Evolutionary conservation across 2,888 invertebrate genomes (phyloP), one percentile per base, ranked within the genome.

Genomic region (Drosophila neonasuta): DNA sequence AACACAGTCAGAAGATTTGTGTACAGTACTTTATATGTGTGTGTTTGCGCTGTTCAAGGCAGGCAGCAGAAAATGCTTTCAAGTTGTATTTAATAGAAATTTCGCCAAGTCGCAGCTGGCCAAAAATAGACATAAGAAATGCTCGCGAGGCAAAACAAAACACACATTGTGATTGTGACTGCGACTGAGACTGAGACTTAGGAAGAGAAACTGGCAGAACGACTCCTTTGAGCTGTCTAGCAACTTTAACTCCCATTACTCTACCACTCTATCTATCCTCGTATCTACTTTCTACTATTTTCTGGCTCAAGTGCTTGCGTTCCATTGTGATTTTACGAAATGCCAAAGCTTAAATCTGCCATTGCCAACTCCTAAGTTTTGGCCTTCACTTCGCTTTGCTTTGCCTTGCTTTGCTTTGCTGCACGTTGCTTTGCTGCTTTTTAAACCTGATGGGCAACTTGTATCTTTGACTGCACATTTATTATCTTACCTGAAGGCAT

Each of bases 401-500:
- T 15, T 15, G 15, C 15, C 15, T 36, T n/a, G 34, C 11, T 36
- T 11, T 36, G 54, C 34, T 61, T 57, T 77, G 68, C 62, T 24
- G 24, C 24, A 24, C 24, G 24, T 56, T 77, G 68, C 7, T 55
- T 71, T 39, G 24, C 24, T n/a, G 30, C 8, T 15, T 36, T 63
- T 11, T 44, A 29, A 56, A 66, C 55, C 63, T 63, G 61, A 62
- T 55, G 64, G 68, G 72, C 69, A 77, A 72, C 72, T 74, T 84
- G 81, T 81, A 74, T 74, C 77, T 87, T 69, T 87, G 88, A 88
- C 75, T 84, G 87, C 87, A 81, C 81, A 86, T 82, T 81, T 86
- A 79, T 86, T 86, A 84, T 76, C 71, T 86, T 68, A 86, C 85
- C 86, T 81, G 81, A 86, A 80, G 86, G 80, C 84, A 80, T 80